These are phyloP conservation scores for Clamator glandarius DNA, from an alignment of 2,797 vertebrate species.

Conservation along the genomic window DNA sequence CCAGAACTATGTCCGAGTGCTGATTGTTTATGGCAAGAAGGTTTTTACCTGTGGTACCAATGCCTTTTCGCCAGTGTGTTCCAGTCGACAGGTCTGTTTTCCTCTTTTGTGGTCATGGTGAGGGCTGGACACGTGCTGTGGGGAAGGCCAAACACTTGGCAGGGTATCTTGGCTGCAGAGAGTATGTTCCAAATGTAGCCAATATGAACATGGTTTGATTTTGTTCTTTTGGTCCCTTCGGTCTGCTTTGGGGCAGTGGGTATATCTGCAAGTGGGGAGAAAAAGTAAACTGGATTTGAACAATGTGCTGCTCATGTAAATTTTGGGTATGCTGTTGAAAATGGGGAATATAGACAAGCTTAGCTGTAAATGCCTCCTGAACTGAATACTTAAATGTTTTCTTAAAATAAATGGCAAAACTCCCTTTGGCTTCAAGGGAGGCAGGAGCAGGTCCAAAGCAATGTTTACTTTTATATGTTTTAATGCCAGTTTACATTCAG, in stretches of 20 bases:
- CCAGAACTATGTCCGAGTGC: slow-evolving; percentile 96
- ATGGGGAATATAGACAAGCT: neutral
- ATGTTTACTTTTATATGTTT: neutral
- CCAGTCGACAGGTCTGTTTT: slow-evolving; percentile 88
- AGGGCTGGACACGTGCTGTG: neutral
- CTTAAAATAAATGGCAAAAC: neutral
- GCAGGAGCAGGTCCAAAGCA: neutral
- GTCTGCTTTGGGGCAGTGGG: neutral
- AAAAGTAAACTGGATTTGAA: neutral
- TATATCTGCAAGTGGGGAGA: neutral
- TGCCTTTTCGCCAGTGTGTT: slow-evolving; percentile 94
- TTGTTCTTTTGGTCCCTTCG: neutral
- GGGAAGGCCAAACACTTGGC: neutral
- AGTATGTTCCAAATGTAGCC: neutral
- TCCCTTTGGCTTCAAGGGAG: neutral
- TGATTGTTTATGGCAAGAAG: slow-evolving; percentile 92
- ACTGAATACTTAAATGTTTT: neutral
- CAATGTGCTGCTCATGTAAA: neutral
- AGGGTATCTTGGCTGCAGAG: neutral
- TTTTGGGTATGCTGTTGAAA: neutral
- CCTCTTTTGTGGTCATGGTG: neutral
- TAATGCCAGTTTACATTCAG: neutral
- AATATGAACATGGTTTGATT: neutral
- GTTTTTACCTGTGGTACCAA: slow-evolving; percentile 97
- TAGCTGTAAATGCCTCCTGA: neutral